A percentile compares a stretch with the other conserved stretches of the same genome.
These are phyloP conservation scores for Tyria jacobaeae DNA, from an alignment of 2,888 invertebrate species.

Conservation along the genomic window DNA sequence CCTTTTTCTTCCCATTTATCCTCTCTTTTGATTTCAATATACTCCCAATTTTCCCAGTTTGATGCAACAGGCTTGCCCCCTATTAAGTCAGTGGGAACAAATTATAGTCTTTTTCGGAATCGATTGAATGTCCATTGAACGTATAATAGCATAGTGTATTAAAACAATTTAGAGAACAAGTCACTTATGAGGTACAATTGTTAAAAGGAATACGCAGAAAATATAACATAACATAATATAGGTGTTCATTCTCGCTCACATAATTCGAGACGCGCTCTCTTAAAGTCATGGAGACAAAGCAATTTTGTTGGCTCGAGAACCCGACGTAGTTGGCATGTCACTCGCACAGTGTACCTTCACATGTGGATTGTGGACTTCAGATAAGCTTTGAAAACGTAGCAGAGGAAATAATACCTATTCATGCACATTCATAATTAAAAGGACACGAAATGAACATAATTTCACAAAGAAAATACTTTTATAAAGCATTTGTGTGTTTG, in stretches of 20 bases:
- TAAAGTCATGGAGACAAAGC: constrained; percentile 71
- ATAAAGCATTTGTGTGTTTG: constrained; percentile 10
- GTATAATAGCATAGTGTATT: neutral
- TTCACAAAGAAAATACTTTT: constrained; percentile 7
- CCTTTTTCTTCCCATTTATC: too few species aligned
- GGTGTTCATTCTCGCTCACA: constrained; percentile 58
- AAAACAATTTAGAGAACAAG: constrained; percentile 20
- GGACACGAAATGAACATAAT: constrained; percentile 14
- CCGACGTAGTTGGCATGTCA: constrained; percentile 72
- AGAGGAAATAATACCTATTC: constrained; percentile 26
- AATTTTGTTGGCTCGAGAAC: constrained; percentile 72
- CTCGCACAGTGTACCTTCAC: constrained; percentile 63
- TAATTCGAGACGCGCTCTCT: constrained; percentile 65
- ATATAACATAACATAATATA: constrained; percentile 58
- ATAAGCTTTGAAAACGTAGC: constrained; percentile 63
- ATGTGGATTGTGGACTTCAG: constrained; percentile 62
- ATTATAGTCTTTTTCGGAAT: too few species aligned
- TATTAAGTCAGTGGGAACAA: too few species aligned
- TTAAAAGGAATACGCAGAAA: constrained; percentile 54
- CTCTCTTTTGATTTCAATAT: too few species aligned
- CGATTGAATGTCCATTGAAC: neutral
- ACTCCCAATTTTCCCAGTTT: too few species aligned
- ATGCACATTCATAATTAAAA: constrained; percentile 31
- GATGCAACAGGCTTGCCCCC: too few species aligned
- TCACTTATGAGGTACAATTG: constrained; percentile 25